Evolutionary conservation across 2,113 vertebrate genomes (phyloP).

Genomic region (Erinaceus europaeus): DNA sequence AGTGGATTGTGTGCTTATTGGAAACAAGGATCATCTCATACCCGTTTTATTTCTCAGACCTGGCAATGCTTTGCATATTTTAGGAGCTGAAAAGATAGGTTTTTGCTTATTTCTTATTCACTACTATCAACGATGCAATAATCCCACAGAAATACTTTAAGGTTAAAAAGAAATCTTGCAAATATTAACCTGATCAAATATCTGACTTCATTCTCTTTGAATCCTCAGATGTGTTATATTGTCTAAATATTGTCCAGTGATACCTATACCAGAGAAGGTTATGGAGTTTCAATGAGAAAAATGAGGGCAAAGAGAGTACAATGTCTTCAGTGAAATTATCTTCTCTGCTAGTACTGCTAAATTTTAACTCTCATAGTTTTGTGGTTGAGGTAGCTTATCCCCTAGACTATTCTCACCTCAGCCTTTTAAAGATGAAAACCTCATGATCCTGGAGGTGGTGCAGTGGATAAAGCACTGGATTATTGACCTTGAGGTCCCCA

Average conservation of each 20-base stretch:
- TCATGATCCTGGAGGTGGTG: too few relatives aligned
- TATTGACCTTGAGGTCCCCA: too few relatives aligned
- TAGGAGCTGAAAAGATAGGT: neutral
- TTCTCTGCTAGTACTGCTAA: neutral
- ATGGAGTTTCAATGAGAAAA: neutral
- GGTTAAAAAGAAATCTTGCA: neutral
- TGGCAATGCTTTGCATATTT: neutral
- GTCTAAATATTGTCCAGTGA: neutral
- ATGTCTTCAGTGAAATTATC: neutral
- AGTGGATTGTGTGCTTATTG: neutral
- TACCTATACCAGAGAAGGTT: neutral
- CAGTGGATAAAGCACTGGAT: too few relatives aligned
- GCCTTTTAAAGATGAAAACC: neutral
- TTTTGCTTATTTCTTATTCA: neutral
- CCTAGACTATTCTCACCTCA: neutral
- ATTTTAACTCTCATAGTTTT: neutral
- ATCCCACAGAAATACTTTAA: neutral
- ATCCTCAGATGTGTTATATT: neutral
- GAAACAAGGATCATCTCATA: neutral
- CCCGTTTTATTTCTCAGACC: neutral
- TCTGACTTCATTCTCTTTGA: neutral
- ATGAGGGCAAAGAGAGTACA: neutral
- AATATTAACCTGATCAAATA: neutral
- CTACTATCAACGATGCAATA: neutral
- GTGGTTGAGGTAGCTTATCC: neutral